phyloP scores from a whole-genome alignment of 2,797 vertebrate species.

The Borostomias antarcticus region DNA sequence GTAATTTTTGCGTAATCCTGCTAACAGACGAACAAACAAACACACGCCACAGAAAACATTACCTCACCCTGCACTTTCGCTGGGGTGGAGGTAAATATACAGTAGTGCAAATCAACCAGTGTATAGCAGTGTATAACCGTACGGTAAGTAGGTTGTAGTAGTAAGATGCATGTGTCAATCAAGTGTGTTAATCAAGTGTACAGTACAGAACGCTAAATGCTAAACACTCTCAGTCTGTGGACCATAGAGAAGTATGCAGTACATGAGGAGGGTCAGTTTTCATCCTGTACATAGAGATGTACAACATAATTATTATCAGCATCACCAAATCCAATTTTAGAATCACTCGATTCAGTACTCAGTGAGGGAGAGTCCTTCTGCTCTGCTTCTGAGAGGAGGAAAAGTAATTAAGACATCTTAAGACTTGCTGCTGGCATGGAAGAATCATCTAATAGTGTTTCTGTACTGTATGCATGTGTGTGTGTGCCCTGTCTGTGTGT shows the following conservation, averaged over 20 bases:
- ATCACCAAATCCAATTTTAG: conserved; percentile 8
- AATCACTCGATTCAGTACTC: background rate
- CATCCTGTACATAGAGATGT: background rate
- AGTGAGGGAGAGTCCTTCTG: background rate
- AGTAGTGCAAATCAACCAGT: no score
- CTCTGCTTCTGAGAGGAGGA: conserved; percentile 67
- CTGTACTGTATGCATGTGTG: conserved; percentile 46
- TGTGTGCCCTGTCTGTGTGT: conserved; percentile 29
- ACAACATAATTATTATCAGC: background rate
- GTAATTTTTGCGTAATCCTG: no score
- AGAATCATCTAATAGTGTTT: no score
- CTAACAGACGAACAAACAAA: no score
- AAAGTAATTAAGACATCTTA: conserved; percentile 82
- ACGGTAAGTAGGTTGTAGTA: no score
- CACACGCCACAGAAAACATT: no score
- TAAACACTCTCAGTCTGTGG: background rate
- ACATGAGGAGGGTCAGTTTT: background rate
- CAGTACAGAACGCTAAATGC: background rate
- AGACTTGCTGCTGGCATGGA: conserved; percentile 54
- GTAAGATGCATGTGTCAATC: no score
- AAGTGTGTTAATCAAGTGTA: no score
- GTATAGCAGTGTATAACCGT: no score
- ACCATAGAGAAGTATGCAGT: no score
- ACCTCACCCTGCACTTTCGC: no score
- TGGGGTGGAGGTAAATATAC: no score